A percentile compares a stretch with the other conserved stretches of the same genome.
Conservation (phyloP, 1,140 invertebrate genomes). For the Penaeus japonicus region DNA sequence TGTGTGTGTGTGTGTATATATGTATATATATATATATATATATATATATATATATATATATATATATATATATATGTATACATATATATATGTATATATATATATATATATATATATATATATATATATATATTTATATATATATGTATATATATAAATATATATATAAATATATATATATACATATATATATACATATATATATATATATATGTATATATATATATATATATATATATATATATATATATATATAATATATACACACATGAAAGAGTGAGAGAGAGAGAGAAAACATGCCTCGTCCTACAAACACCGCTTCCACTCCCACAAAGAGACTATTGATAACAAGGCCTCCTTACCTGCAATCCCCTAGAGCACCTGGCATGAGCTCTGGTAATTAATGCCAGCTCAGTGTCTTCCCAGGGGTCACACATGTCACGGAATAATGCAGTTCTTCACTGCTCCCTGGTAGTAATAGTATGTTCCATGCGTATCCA, state of each 20-base stretch:
- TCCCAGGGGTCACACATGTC: no score
- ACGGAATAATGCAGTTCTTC: no score
- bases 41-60: no score
- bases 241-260: neutral
- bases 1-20: no score
- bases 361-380: neutral
- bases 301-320: neutral
- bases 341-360: neutral
- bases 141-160: neutral
- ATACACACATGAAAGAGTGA: neutral
- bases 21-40: no score
- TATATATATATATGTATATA: neutral
- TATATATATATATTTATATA: conserved; percentile 11
- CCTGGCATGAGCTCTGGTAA: no score
- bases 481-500: no score
- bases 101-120: neutral
- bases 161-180: neutral
- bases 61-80: no score
- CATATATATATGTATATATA: no score
- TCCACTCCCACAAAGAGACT: neutral
- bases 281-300: neutral
- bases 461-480: no score
- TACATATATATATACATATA: neutral
- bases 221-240: neutral
- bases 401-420: no score